A percentile compares a stretch with the other conserved stretches of the same genome.
phyloP scores from a whole-genome alignment of 2,797 vertebrate species.

The Petrocephalus schoutedeni region DNA sequence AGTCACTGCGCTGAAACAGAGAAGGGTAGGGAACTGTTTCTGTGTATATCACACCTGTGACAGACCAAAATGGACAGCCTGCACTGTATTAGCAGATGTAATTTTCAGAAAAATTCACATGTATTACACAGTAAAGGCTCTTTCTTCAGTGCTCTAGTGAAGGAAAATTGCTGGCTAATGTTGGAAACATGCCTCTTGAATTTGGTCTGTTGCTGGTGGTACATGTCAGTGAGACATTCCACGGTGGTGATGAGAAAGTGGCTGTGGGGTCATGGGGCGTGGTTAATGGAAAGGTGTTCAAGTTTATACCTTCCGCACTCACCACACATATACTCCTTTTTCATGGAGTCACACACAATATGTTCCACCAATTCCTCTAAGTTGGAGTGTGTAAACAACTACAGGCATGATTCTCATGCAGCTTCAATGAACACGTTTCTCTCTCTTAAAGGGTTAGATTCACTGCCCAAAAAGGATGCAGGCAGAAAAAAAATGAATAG shows the following conservation, averaged over 20 bases:
- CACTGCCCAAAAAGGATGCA: neutral
- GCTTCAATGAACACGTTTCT: neutral
- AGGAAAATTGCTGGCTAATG: neutral
- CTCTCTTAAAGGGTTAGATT: neutral
- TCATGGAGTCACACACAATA: neutral
- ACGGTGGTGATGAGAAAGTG: neutral
- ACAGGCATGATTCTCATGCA: neutral
- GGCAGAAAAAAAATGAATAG: neutral
- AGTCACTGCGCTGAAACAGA: slow-evolving; percentile 4
- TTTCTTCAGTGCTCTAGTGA: neutral
- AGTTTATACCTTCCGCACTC: neutral
- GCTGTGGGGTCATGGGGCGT: neutral
- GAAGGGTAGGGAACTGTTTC: neutral
- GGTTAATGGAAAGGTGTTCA: neutral
- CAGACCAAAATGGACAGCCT: neutral
- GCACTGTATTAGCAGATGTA: neutral
- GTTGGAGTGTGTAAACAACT: neutral
- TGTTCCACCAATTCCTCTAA: neutral
- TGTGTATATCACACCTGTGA: neutral
- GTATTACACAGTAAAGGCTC: neutral
- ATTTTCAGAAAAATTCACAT: neutral
- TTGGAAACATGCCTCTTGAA: neutral
- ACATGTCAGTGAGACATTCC: neutral
- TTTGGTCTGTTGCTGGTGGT: neutral
- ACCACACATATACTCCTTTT: neutral